Base-by-base conservation (phyloP, 2,113 vertebrate genomes). In the Noturus placidus region DNA sequence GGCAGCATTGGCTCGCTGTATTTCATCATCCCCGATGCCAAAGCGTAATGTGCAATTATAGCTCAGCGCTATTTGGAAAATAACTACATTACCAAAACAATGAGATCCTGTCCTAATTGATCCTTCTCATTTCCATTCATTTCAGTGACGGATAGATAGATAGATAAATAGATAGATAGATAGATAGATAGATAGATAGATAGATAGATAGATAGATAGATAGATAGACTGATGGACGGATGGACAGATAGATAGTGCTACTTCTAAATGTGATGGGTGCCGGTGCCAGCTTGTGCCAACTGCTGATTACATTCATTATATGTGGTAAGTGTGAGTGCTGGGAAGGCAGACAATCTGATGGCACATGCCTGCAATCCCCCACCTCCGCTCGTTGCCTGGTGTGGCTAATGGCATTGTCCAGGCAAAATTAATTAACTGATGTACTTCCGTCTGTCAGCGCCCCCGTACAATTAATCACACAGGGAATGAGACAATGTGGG, bases 341-440 rank as follows among this genome's bases (percentile, higher is more conserved):
- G 77, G 86, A 78, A 87, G 57, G 85, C 85, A 88, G 85, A 88
- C 84, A 84, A 61, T 65, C 85, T 87, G 82, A 90, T 81, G 83
- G 87, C 67, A 77, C 85, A 63, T 65, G 86, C 42, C 69, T 87
- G 59, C 81, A 67, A 38, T 22, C 30, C 72, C 82, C 74, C 42
- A 25, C 50, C 81, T 78, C 20, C 76, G 74, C 38, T 46, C 5
- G 0, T 35, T 90, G 86, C 89, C 82, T 87, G 87, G 87, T 87
- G 83, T 61, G 59, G 87, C 87, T 87, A 86, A 89, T 86, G 61
- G 86, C 80, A 77, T 89, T 91, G 87, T 86, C 88, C 88, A 54
- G 86, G 87, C 87, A 85, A 87, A 90, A 92, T 91, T 89, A 91
- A 92, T 92, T 91, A 92, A 90, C 82, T 91, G 91, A 84, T 90